Evolutionary conservation across 2,888 invertebrate species (phyloP).

Genomic region (Drosophila vallismaia): DNA sequence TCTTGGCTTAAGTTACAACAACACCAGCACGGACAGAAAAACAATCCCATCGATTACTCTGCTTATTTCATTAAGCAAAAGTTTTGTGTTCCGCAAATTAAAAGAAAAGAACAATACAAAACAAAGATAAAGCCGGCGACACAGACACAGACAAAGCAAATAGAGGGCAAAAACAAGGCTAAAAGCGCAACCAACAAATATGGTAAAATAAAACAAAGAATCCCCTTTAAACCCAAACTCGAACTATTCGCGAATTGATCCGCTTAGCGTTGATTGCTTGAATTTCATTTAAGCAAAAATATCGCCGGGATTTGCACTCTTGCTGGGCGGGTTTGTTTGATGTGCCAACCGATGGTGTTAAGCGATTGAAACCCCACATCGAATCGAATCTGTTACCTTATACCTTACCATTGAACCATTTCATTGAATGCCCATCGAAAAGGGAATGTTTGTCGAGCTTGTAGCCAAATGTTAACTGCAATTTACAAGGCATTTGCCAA

Average conservation of each 20-base stretch:
- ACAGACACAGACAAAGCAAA: slow-evolving; percentile 38
- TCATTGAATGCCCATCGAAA: slow-evolving; percentile 33
- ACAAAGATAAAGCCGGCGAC: slow-evolving; percentile 15
- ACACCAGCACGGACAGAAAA: no score
- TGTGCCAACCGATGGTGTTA: slow-evolving; percentile 40
- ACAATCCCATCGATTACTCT: slow-evolving; percentile 63
- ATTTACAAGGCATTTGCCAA: slow-evolving; percentile 20
- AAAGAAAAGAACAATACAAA: slow-evolving; percentile 43
- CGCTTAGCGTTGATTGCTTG: slow-evolving; percentile 75
- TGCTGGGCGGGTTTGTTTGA: slow-evolving; percentile 47
- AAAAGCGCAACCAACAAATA: slow-evolving; percentile 33
- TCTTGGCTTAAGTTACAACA: slow-evolving; percentile 55
- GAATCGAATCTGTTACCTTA: slow-evolving; percentile 21
- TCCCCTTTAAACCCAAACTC: slow-evolving; percentile 47
- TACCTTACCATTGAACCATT: neutral
- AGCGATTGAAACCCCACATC: slow-evolving; percentile 34
- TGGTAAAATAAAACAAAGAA: slow-evolving; percentile 34
- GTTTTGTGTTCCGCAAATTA: slow-evolving; percentile 60
- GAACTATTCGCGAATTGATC: slow-evolving; percentile 65
- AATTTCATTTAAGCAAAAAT: slow-evolving; percentile 57
- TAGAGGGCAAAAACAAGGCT: slow-evolving; percentile 22
- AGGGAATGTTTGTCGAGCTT: slow-evolving; percentile 28
- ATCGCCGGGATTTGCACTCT: slow-evolving; percentile 14
- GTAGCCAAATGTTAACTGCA: slow-evolving; percentile 24
- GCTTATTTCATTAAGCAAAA: slow-evolving; percentile 73